phyloP scores from a whole-genome alignment of 2,797 vertebrate genomes.

The Zenarchopterus dispar region DNA sequence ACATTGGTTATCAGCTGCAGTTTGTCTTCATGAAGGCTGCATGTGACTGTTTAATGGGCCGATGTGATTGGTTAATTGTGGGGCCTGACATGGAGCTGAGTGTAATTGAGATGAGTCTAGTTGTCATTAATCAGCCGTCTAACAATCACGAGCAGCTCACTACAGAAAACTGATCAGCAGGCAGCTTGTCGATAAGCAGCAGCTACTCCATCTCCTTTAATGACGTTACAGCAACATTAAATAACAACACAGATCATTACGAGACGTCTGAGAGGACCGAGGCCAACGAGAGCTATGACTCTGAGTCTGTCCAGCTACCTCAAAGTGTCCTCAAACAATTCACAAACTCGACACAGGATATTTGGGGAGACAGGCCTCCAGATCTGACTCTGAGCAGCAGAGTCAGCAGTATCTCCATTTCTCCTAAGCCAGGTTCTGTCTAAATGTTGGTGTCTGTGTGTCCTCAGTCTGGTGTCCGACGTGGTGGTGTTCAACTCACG shows the following conservation, averaged over 20 bases:
- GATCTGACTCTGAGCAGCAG: too few species aligned
- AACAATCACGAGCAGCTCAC: slow-evolving; percentile 16
- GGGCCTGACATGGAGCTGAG: not conserved
- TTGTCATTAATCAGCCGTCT: slow-evolving; percentile 65
- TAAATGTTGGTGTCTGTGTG: not conserved
- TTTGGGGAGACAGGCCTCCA: too few species aligned
- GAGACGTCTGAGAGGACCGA: slow-evolving; percentile 51
- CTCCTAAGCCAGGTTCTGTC: not conserved
- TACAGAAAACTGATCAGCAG: slow-evolving; percentile 59
- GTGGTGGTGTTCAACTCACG: slow-evolving; percentile 91
- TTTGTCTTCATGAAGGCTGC: slow-evolving; percentile 42
- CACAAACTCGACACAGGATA: too few species aligned
- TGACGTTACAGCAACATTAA: slow-evolving; percentile 60
- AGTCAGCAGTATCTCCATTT: too few species aligned
- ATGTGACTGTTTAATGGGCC: slow-evolving; percentile 45
- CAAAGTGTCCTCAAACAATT: not conserved
- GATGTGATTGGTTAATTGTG: slow-evolving; percentile 54
- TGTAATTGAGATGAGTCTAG: slow-evolving; percentile 47
- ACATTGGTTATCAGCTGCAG: too few species aligned
- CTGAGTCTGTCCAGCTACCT: not conserved
- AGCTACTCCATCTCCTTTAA: slow-evolving; percentile 57
- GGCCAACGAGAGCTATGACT: slow-evolving; percentile 6
- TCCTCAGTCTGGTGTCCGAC: slow-evolving; percentile 89
- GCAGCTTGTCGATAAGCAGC: slow-evolving; percentile 69
- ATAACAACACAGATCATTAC: slow-evolving; percentile 54